Percentiles rank a stretch among this genome's conserved stretches.
Evolutionary conservation across 2,113 vertebrate genomes (phyloP).

Genomic region (Cheirogaleus medius): DNA sequence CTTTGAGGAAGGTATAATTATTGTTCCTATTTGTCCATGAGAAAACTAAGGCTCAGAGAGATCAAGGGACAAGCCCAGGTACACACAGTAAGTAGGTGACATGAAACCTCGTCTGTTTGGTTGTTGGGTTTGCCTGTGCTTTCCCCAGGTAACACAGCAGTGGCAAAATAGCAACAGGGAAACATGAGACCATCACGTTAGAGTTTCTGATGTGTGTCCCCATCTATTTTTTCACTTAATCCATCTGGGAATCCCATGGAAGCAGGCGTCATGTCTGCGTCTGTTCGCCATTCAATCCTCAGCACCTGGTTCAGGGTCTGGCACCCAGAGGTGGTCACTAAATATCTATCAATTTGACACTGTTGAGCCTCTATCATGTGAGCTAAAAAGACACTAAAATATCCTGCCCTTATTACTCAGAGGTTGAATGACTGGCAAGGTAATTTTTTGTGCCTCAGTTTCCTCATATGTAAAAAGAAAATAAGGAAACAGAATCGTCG

Average conservation of each 20-base stretch:
- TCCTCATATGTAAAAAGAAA: background rate
- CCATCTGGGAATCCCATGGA: accelerated
- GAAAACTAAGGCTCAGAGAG: background rate
- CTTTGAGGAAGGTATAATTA: background rate
- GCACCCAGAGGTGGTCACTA: background rate
- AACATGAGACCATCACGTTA: accelerated
- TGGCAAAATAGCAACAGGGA: background rate
- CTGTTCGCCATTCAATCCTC: background rate
- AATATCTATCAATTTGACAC: background rate
- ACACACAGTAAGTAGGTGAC: background rate
- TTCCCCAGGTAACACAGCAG: background rate
- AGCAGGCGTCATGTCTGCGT: background rate
- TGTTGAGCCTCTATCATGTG: background rate
- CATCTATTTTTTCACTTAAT: background rate
- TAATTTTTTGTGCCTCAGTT: background rate
- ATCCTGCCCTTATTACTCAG: background rate
- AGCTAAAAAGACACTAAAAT: background rate
- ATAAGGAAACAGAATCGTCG: background rate
- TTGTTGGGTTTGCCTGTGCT: background rate
- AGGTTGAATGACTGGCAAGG: background rate
- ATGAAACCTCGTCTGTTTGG: background rate
- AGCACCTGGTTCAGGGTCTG: background rate
- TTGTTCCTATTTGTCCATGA: background rate
- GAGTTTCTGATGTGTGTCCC: too few relatives aligned
- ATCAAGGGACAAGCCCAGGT: background rate